These are phyloP conservation scores for Pterophyllum scalare DNA, from an alignment of 2,113 vertebrate species.

Conservation along the genomic window DNA sequence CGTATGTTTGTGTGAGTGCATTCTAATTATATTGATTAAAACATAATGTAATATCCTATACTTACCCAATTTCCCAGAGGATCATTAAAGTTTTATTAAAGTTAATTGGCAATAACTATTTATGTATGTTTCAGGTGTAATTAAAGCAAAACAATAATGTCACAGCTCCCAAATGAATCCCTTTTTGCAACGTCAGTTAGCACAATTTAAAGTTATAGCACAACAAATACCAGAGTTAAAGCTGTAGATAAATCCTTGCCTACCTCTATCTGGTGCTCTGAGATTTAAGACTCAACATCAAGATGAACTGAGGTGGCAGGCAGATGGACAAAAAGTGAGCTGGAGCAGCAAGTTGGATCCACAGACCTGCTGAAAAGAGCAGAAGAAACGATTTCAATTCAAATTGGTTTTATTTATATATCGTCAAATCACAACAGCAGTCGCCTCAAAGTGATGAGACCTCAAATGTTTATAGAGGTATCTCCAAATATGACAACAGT, in stretches of 20 bases:
- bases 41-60: slow-evolving; percentile 12
- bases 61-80: slow-evolving; percentile 33
- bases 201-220: neutral
- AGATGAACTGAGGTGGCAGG: slow-evolving; percentile 36
- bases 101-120: slow-evolving; percentile 44
- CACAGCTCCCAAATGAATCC: slow-evolving; percentile 12
- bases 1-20: neutral
- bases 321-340: slow-evolving; percentile 16
- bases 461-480: neutral
- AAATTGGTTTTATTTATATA: too few species aligned
- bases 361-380: slow-evolving; percentile 48
- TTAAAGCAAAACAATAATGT: slow-evolving; percentile 39
- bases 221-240: neutral
- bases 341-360: slow-evolving; percentile 14
- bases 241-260: neutral
- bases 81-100: slow-evolving; percentile 38
- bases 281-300: slow-evolving; percentile 66
- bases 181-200: neutral
- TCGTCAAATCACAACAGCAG: too few species aligned
- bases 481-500: neutral
- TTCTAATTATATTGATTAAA: slow-evolving; percentile 4
- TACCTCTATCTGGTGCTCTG: slow-evolving; percentile 68
- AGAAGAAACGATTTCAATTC: neutral
- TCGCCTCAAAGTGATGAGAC: neutral
- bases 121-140: slow-evolving; percentile 34